Evolutionary conservation across 2,888 invertebrate species (phyloP).

Genomic region (Apodemia hepburni): DNA sequence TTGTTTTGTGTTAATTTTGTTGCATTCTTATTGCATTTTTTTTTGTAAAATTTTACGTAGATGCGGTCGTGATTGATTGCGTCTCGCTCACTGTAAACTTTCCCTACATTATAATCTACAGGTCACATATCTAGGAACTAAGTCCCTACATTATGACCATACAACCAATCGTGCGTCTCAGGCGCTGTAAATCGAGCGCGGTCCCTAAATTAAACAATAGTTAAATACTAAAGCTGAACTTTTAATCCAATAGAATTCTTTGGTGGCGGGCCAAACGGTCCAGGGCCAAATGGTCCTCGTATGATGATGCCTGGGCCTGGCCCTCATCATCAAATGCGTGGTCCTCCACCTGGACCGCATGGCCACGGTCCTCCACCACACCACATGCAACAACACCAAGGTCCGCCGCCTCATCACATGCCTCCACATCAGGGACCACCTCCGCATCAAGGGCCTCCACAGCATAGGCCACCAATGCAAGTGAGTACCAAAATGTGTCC

Average conservation of each 20-base stretch:
- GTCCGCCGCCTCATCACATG: slow-evolving; percentile 71
- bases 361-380: slow-evolving; percentile 53
- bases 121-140: no score
- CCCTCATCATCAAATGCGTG: slow-evolving; percentile 63
- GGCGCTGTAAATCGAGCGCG: no score
- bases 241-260: slow-evolving; percentile 56
- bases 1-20: no score
- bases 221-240: neutral
- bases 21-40: no score
- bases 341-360: slow-evolving; percentile 66
- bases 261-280: slow-evolving; percentile 69
- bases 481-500: slow-evolving; percentile 35
- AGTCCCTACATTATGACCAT: no score
- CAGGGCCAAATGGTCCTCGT: slow-evolving; percentile 68
- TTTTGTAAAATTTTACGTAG: no score
- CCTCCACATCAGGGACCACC: slow-evolving; percentile 78
- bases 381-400: slow-evolving; percentile 67
- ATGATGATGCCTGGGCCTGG: slow-evolving; percentile 62
- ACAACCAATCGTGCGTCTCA: no score
- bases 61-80: no score
- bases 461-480: slow-evolving; percentile 82
- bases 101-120: no score
- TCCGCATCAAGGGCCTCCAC: slow-evolving; percentile 76
- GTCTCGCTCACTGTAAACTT: no score
- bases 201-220: no score